phyloP scores from a whole-genome alignment of 1,140 invertebrate species.

The Pinna nobilis region DNA sequence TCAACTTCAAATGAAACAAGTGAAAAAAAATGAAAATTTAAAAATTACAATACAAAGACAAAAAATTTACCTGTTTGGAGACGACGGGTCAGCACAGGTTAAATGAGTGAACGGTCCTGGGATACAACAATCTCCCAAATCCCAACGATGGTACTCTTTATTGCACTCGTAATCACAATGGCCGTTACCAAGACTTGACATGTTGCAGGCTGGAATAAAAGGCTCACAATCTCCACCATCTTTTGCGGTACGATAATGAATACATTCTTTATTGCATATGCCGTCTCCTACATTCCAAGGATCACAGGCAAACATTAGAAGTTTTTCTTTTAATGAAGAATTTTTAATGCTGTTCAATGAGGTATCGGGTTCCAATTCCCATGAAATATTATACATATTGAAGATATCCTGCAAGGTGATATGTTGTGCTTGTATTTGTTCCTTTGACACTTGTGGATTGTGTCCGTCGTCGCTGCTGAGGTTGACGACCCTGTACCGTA shows the following conservation, averaged over 20 bases:
- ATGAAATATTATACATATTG: conserved; percentile 63
- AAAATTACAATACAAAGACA: too few species aligned
- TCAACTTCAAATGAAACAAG: too few species aligned
- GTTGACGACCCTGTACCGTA: conserved; percentile 60
- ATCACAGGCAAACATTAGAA: conserved; percentile 59
- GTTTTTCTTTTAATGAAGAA: conserved; percentile 42
- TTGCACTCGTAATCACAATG: conserved; percentile 66
- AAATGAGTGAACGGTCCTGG: conserved; percentile 29
- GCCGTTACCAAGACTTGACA: conserved; percentile 51
- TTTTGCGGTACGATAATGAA: conserved; percentile 49
- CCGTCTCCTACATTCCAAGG: conserved; percentile 50
- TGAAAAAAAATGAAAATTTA: too few species aligned
- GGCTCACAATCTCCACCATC: conserved; percentile 64
- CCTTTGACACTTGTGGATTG: conserved; percentile 48
- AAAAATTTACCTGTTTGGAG: conserved; percentile 57
- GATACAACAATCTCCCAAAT: conserved; percentile 66
- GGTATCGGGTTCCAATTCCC: conserved; percentile 42
- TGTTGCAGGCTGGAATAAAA: conserved; percentile 35
- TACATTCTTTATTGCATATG: conserved; percentile 57
- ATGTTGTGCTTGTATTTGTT: conserved; percentile 59
- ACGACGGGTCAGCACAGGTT: conserved; percentile 60
- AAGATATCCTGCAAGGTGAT: conserved; percentile 54
- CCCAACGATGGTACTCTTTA: conserved; percentile 56
- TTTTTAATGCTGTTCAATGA: conserved; percentile 47
- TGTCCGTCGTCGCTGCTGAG: conserved; percentile 56